Conservation (phyloP, 2,113 vertebrate species). For the Apteryx owenii region DNA sequence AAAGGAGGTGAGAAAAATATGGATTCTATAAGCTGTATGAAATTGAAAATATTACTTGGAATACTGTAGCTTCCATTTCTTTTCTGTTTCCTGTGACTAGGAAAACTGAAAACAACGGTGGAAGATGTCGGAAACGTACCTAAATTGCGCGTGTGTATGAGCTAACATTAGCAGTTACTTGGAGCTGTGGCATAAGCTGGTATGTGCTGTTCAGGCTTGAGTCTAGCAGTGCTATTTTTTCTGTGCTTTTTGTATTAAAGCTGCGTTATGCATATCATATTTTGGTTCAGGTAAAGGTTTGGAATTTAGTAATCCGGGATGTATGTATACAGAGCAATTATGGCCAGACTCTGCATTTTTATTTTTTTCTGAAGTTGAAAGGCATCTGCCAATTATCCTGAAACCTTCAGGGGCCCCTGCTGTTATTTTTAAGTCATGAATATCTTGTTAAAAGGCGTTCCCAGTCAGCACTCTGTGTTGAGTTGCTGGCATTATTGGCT, state of each 20-base stretch:
- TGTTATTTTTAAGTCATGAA: neutral
- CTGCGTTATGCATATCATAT: neutral
- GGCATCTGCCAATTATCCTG: neutral
- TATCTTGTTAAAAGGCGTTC: neutral
- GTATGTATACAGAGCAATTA: neutral
- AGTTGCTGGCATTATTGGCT: neutral
- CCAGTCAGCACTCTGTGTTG: neutral
- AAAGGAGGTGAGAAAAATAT: neutral
- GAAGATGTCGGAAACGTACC: neutral
- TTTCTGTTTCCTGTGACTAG: neutral
- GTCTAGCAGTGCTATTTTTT: neutral
- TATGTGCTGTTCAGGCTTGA: neutral
- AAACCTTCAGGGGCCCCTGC: neutral
- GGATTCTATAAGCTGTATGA: neutral
- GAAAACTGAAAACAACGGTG: neutral
- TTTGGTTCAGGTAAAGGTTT: neutral
- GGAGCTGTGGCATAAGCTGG: neutral
- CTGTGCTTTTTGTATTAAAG: neutral
- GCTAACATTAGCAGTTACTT: neutral
- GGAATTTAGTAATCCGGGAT: neutral
- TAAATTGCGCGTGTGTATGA: neutral
- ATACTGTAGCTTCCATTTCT: neutral
- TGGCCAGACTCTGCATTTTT: neutral
- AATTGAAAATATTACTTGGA: neutral
- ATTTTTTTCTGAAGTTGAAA: neutral